Evolutionary conservation across 2,888 invertebrate genomes (phyloP).

Genomic region (Brachylomia viminalis): DNA sequence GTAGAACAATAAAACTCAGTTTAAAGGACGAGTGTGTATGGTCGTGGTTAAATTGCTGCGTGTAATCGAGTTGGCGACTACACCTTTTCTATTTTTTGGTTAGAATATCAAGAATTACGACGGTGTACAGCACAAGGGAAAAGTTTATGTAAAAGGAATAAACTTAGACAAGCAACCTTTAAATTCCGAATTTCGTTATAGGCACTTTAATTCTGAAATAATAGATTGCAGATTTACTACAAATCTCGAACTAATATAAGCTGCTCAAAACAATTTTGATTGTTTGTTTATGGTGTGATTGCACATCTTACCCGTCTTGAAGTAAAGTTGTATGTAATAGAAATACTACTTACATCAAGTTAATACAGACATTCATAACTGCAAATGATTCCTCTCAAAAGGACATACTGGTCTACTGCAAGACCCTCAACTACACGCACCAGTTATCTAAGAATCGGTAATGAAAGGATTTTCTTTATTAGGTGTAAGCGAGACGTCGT

Average conservation of each 20-base stretch:
- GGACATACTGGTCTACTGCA: slow-evolving; percentile 32
- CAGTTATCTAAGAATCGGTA: slow-evolving; percentile 68
- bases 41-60: slow-evolving; percentile 43
- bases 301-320: too few relatives aligned
- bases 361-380: not conserved
- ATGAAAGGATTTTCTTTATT: slow-evolving; percentile 70
- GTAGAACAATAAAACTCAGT: slow-evolving; percentile 42
- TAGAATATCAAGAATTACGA: not conserved
- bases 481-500: slow-evolving; percentile 55
- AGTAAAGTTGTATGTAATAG: too few relatives aligned
- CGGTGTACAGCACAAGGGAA: too few relatives aligned
- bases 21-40: slow-evolving; percentile 55
- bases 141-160: too few relatives aligned
- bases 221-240: too few relatives aligned
- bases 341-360: too few relatives aligned
- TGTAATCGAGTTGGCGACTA: slow-evolving; percentile 50
- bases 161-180: too few relatives aligned
- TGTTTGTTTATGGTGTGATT: too few relatives aligned
- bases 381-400: not conserved
- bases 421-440: slow-evolving; percentile 9
- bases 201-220: too few relatives aligned
- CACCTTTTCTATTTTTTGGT: not conserved
- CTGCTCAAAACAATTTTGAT: too few relatives aligned
- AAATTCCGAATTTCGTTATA: too few relatives aligned
- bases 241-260: too few relatives aligned